Conservation (phyloP, 2,888 invertebrate species). For the Agonopterix heracliana region DNA sequence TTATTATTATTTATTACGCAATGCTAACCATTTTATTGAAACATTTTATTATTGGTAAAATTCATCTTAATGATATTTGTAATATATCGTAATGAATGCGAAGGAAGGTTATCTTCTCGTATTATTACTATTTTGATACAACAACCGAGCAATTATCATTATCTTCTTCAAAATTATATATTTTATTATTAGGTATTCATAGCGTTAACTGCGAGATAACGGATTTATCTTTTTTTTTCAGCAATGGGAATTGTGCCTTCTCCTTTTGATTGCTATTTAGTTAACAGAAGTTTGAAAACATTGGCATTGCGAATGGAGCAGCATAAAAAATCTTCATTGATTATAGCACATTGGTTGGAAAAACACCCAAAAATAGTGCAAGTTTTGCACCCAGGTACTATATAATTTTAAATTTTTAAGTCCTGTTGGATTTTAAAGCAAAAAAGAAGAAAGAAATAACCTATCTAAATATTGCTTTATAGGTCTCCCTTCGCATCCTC, state of each 20-base stretch:
- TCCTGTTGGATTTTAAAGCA: neutral
- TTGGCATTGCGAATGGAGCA: conserved; percentile 93
- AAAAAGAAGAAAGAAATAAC: neutral
- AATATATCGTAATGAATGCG: too few relatives aligned
- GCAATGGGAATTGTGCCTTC: conserved; percentile 96
- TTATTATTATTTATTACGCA: too few relatives aligned
- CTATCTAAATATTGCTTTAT: conserved; percentile 20
- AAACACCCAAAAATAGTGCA: conserved; percentile 85
- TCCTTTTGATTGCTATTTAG: conserved; percentile 96
- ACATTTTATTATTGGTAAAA: too few relatives aligned
- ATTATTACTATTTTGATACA: too few relatives aligned
- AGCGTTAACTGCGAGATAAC: too few relatives aligned
- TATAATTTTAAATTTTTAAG: neutral
- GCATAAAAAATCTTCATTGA: conserved; percentile 86
- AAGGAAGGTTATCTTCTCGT: too few relatives aligned
- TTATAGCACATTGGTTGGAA: conserved; percentile 88
- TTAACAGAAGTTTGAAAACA: conserved; percentile 95
- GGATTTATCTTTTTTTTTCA: conserved; percentile 41
- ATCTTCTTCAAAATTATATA: too few relatives aligned
- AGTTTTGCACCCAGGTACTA: conserved; percentile 87
- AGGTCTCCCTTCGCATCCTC: conserved; percentile 91
- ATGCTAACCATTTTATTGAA: too few relatives aligned
- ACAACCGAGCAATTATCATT: too few relatives aligned
- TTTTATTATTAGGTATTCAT: too few relatives aligned
- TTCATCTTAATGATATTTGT: too few relatives aligned